A percentile compares a stretch with the other conserved stretches of the same genome.
Evolutionary conservation across 2,797 vertebrate species (phyloP).

Genomic region (Falco berigora): DNA sequence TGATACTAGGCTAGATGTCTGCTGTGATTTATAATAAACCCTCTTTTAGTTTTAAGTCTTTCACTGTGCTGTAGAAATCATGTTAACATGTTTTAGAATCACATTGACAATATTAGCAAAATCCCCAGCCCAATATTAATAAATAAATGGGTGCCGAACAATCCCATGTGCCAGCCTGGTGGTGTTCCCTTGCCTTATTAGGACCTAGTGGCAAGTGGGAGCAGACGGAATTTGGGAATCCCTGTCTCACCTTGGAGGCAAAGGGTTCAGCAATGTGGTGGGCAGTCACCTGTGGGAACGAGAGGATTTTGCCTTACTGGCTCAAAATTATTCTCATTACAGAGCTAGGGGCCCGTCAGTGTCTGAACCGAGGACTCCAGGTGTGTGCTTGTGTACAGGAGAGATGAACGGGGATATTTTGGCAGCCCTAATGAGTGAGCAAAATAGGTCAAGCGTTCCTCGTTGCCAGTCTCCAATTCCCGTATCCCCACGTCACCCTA

Average conservation of each 20-base stretch:
- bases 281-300: background rate
- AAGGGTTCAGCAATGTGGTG: background rate
- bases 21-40: background rate
- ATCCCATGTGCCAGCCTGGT: background rate
- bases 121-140: background rate
- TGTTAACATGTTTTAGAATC: background rate
- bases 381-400: background rate
- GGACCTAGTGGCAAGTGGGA: background rate
- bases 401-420: background rate
- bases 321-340: background rate
- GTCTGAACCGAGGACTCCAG: background rate
- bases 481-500: background rate
- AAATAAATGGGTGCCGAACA: background rate
- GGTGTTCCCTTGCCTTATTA: background rate
- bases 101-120: background rate
- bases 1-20: background rate
- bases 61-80: background rate
- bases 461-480: background rate
- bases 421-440: background rate
- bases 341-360: background rate
- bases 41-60: background rate
- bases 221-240: background rate
- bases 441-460: background rate
- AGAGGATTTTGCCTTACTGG: background rate
- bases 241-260: background rate